Evolutionary conservation across 2,888 invertebrate species (phyloP), one percentile per base, ranked within the genome.

Genomic region (Drosophila anomalata): DNA sequence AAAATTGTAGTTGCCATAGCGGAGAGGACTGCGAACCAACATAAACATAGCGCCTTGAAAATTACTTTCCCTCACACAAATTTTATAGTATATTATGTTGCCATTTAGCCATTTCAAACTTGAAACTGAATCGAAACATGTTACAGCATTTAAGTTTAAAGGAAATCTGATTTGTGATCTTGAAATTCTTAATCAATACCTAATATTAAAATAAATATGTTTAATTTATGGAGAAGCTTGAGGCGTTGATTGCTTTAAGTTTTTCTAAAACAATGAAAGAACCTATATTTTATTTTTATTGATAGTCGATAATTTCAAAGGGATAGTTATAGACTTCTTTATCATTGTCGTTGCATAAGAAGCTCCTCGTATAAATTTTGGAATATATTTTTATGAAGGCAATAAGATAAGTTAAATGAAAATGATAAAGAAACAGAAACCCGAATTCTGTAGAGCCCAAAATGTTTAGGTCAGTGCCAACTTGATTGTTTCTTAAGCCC

Each of bases 111-210:
- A 22, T 22, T 42, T 44, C 17, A 44, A 20, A 17, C 12, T 20
- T 20, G 29, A 60, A 71, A 55, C 39, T 55, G 36, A 68, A 44
- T 60, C 47, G 51, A 51, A 63, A 14, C 2, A 47, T 39, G 41
- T 17, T 52, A 39, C 55, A 55, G 46, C 44, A 41, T 42, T 36
- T 65, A 73, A 80, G 67, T 54, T 69, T 80, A 78, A 75, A 75
- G 52, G 78, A 82, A 85, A 85, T 87, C 82, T 77, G 75, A 86
- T 79, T 82, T 82, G 82, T 82, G 82, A 82, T 82, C 83, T 87
- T 82, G 82, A 79, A 87, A 87, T 67, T 77, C 77, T 67, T 82
- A 61, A 85, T 79, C 79, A 87, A 76, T 74, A 61, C 69, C 72
- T 82, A 85, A 72, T 83, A 79, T 70, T 83, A 62, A 74, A 72